phyloP scores from a whole-genome alignment of 1,140 invertebrate species.

The Mylabris phalerata region DNA sequence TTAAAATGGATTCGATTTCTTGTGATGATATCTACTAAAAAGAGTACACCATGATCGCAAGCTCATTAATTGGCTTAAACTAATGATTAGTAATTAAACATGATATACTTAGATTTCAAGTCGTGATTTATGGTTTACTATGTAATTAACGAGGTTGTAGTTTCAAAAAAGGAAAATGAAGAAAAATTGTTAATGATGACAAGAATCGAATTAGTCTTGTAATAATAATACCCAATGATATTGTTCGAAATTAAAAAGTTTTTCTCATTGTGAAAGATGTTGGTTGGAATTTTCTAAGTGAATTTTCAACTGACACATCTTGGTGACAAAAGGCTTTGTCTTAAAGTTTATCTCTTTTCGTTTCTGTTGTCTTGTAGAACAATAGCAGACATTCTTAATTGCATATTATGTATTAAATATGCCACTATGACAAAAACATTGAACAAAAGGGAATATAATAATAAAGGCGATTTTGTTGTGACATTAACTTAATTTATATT shows the following conservation, averaged over 20 bases:
- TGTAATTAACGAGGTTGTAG: conserved; percentile 21
- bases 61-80: conserved; percentile 30
- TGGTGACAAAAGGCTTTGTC: conserved; percentile 31
- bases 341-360: conserved; percentile 30
- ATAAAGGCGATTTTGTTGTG: conserved; percentile 15
- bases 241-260: no score
- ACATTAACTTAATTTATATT: no score
- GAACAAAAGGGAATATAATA: conserved; percentile 18
- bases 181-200: no score
- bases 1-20: background rate
- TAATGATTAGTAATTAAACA: conserved; percentile 29
- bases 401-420: conserved; percentile 34
- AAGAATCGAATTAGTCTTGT: no score
- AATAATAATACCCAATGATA: no score
- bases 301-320: conserved; percentile 28
- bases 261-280: no score
- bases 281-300: conserved; percentile 10
- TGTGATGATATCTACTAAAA: conserved; percentile 23
- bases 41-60: conserved; percentile 23
- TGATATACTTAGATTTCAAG: conserved; percentile 11
- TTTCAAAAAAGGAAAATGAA: no score
- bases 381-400: conserved; percentile 32
- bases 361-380: conserved; percentile 19
- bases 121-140: conserved; percentile 19
- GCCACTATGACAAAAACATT: conserved; percentile 16